Percentiles rank a stretch among this genome's conserved stretches.
Conservation (phyloP, 2,113 vertebrate genomes). For the Dipodomys spectabilis region DNA sequence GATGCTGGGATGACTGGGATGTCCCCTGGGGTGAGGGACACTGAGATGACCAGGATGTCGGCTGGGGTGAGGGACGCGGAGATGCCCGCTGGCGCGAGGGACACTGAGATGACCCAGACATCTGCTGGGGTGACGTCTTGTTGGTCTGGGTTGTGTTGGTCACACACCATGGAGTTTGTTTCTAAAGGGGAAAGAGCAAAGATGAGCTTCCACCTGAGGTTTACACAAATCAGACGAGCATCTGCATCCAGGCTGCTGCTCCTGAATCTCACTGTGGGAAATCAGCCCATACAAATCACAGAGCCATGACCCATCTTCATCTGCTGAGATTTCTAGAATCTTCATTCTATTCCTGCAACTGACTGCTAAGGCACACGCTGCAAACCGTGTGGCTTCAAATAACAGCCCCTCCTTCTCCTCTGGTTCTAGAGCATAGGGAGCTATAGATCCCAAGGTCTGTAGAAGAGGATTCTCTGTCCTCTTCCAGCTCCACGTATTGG, state of each 20-base stretch:
- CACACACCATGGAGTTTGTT: no score
- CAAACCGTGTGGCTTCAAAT: not conserved
- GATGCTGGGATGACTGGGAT: not conserved
- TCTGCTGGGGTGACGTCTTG: no score
- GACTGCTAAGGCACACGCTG: no score
- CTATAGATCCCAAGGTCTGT: fast-evolving
- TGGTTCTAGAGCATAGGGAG: fast-evolving
- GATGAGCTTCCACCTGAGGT: not conserved
- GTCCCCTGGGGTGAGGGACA: no score
- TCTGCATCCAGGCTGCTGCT: not conserved
- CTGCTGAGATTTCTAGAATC: fast-evolving
- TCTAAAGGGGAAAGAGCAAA: no score
- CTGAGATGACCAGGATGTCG: no score
- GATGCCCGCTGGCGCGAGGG: no score
- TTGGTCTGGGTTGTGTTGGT: not conserved
- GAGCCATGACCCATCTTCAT: not conserved
- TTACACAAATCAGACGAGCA: fast-evolving
- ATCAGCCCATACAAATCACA: fast-evolving
- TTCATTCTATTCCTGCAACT: fast-evolving
- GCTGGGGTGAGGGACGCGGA: no score
- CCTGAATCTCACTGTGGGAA: not conserved
- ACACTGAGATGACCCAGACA: no score
- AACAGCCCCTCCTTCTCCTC: not conserved
- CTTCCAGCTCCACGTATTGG: no score
- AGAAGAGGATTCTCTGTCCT: no score